Evolutionary conservation across 2,888 invertebrate genomes (phyloP), one percentile per base, ranked within the genome.

Genomic region (Auanema freiburgensis): DNA sequence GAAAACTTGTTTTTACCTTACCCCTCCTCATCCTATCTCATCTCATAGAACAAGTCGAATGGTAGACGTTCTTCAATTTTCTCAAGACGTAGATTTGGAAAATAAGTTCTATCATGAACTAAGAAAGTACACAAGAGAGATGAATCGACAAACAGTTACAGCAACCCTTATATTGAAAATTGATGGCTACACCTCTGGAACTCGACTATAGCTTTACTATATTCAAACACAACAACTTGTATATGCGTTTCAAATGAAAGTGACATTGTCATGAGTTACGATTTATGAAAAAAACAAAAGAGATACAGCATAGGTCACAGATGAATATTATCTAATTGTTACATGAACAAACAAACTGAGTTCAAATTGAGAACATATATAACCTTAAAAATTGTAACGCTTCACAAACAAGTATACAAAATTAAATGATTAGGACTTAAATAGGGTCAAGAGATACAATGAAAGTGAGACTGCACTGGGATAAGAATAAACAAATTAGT

Each of bases 21-120:
- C n/a, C n/a, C n/a, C n/a, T n/a, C n/a, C n/a, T n/a, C n/a, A 33
- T 33, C 33, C 8, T 21, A 8, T 6, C n/a, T 52, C 10, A 8
- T 2, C 44, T 57, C 49, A n/a, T 40, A 62, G 57, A 25, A 55
- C 24, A 12, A 55, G 61, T n/a, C 44, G 67, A 6, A 52, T 69
- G 14, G 65, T 72, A 11, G 72, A 72, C 25, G 67, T 72, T 14
- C 64, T 72, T 61, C 67, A 67, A 10, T 69, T 72, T 51, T 65
- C 69, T 6, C 66, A 69, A 10, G 69, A 69, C 24, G 69, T 65
- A 40, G 69, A 72, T 43, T 63, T 72, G 63, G 72, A 72, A 51
- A 65, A 66, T 14, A 21, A 65, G 14, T 69, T 72, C 59, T 67
- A 67, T 42, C 67, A 69, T 23, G 72, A 72, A 56, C 63, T 72